Conservation (phyloP, 2,888 invertebrate genomes). For the Polymixis flavicincta region DNA sequence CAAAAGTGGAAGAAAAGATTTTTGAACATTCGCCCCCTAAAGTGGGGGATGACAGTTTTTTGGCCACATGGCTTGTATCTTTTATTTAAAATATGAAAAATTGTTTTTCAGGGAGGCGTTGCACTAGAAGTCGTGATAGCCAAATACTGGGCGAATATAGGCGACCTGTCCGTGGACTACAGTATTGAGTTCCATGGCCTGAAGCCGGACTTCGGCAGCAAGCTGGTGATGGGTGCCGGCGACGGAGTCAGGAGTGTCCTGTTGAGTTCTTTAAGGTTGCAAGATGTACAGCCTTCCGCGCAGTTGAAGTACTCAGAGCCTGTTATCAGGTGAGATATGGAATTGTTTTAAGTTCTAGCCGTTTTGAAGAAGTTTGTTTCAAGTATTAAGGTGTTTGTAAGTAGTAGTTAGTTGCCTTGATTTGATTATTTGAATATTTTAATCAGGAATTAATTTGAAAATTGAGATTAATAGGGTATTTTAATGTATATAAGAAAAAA, state of each 20-base stretch:
- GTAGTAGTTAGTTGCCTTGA: no score
- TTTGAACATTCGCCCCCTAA: neutral
- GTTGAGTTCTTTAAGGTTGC: constrained; percentile 91
- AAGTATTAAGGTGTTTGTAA: neutral
- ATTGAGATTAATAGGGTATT: no score
- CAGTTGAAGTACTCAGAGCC: constrained; percentile 94
- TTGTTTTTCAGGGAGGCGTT: constrained; percentile 91
- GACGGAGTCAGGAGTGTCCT: constrained; percentile 94
- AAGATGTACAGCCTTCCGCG: constrained; percentile 95
- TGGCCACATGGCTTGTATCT: neutral
- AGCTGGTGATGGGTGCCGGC: constrained; percentile 93
- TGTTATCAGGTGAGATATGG: neutral
- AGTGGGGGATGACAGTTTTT: neutral
- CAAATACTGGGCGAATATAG: constrained; percentile 98
- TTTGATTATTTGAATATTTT: neutral
- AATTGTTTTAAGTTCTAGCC: neutral
- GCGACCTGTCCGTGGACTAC: constrained; percentile 94
- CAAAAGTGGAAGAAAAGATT: neutral
- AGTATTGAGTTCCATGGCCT: constrained; percentile 96
- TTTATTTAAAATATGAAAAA: neutral
- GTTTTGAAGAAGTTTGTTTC: neutral
- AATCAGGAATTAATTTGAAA: no score
- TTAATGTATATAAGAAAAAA: no score
- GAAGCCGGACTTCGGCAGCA: constrained; percentile 91
- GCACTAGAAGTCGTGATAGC: constrained; percentile 97